phyloP scores from a whole-genome alignment of 2,888 invertebrate genomes.

The Heliconius ismenius region DNA sequence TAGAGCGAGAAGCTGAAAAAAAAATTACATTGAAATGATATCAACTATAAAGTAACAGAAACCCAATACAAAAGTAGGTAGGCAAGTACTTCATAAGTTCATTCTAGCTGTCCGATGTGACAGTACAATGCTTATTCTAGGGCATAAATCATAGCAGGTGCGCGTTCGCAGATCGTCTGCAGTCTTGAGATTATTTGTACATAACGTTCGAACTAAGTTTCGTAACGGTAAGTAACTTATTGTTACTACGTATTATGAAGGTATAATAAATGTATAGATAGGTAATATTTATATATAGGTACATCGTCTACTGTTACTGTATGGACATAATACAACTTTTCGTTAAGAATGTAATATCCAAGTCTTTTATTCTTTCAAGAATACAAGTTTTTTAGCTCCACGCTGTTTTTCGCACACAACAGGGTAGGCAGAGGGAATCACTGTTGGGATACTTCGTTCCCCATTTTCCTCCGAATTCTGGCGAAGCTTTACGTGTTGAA shows the following conservation, averaged over 20 bases:
- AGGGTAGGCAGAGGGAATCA: no score
- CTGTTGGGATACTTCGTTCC: no score
- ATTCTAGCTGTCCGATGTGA: constrained; percentile 59
- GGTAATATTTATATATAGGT: neutral
- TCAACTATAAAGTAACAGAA: constrained; percentile 3
- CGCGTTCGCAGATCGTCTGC: constrained; percentile 59
- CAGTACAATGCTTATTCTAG: constrained; percentile 70
- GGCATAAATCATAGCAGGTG: constrained; percentile 76
- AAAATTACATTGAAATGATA: neutral
- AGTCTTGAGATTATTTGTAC: constrained; percentile 52
- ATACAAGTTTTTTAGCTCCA: no score
- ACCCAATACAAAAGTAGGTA: neutral
- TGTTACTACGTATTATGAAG: neutral
- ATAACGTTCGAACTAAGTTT: constrained; percentile 39
- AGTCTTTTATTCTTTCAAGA: no score
- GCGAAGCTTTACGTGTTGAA: no score
- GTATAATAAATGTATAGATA: neutral
- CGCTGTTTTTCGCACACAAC: no score
- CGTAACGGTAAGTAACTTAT: constrained; percentile 38
- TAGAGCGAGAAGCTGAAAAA: no score
- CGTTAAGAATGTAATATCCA: neutral
- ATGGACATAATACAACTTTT: neutral
- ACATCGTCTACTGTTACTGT: neutral
- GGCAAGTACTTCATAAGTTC: constrained; percentile 68
- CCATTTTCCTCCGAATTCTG: no score